These are phyloP conservation scores for Drosophila mauritiana DNA, from an alignment of 1,140 invertebrate species.

Conservation along the genomic window DNA sequence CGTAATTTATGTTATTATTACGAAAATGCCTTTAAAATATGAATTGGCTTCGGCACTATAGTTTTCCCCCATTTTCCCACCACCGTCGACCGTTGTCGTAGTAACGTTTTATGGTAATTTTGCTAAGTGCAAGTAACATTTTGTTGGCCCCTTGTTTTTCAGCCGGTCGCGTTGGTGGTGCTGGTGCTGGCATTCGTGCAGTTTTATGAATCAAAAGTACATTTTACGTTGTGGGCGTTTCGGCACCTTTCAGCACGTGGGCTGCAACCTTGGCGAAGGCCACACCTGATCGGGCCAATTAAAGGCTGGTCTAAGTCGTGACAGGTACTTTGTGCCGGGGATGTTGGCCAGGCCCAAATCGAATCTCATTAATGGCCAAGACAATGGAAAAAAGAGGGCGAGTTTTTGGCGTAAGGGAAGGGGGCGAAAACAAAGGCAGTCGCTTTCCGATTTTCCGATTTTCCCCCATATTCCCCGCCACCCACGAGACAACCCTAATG, in stretches of 20 bases:
- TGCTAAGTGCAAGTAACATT: conserved; percentile 74
- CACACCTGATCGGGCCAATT: conserved; percentile 46
- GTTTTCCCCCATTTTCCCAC: not conserved
- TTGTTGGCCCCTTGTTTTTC: conserved; percentile 20
- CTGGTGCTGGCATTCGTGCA: conserved; percentile 33
- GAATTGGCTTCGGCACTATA: conserved; percentile 49
- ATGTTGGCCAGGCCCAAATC: conserved; percentile 47
- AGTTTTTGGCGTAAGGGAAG: not conserved
- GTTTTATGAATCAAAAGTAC: conserved; percentile 76
- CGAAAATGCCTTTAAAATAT: conserved; percentile 61
- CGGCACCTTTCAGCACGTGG: conserved; percentile 47
- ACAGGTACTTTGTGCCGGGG: conserved; percentile 16
- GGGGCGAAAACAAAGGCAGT: conserved; percentile 22
- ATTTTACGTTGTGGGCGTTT: conserved; percentile 48
- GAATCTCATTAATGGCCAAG: conserved; percentile 48
- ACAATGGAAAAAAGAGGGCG: conserved; percentile 13
- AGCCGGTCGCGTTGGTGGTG: conserved; percentile 8
- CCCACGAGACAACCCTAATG: conserved; percentile 45
- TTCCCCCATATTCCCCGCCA: not conserved
- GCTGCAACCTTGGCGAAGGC: conserved; percentile 42
- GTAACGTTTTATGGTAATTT: conserved; percentile 80
- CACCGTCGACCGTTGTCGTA: conserved; percentile 41
- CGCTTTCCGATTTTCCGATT: conserved; percentile 1
- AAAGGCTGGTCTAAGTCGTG: conserved; percentile 1
- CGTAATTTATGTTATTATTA: conserved; percentile 61